A percentile compares a stretch with the other conserved stretches of the same genome.
These are phyloP conservation scores for Trichechus manatus DNA, from an alignment of 2,113 vertebrate genomes.

Conservation along the genomic window DNA sequence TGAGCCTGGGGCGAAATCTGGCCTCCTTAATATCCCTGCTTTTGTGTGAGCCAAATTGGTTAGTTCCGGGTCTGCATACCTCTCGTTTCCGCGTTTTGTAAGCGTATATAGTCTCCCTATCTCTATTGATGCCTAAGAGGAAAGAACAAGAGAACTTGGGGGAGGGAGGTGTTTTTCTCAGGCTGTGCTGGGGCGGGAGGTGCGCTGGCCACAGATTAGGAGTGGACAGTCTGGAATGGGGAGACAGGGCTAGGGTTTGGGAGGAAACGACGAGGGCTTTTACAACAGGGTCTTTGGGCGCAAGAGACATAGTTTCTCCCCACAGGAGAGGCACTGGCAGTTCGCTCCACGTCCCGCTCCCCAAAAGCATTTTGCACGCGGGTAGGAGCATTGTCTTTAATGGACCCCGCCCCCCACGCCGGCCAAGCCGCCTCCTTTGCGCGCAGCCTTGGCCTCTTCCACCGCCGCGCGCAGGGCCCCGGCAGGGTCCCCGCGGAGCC, in stretches of 20 bases:
- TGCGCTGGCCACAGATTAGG: neutral
- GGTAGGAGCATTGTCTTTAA: slow-evolving; percentile 46
- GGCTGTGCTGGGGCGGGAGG: neutral
- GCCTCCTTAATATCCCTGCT: neutral
- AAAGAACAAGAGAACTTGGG: neutral
- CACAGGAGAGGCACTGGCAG: neutral
- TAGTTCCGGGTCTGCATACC: neutral
- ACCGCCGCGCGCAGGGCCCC: slow-evolving; percentile 90
- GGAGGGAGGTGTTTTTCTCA: neutral
- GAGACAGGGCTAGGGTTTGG: neutral
- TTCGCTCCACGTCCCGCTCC: no score
- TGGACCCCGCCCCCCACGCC: slow-evolving; percentile 67
- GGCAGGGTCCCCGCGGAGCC: slow-evolving; percentile 90
- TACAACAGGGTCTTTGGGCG: neutral
- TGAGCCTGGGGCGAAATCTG: neutral
- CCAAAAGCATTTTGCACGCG: neutral
- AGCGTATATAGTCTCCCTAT: neutral
- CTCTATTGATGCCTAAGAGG: neutral
- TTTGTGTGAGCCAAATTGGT: neutral
- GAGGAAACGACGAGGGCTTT: neutral
- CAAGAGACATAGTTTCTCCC: neutral
- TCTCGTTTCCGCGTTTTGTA: neutral
- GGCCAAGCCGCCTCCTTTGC: slow-evolving; percentile 80
- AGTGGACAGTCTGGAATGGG: neutral
- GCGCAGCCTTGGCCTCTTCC: slow-evolving; percentile 91